Base-by-base conservation (phyloP, 92 coral and sea anemone species). In the Palythoa caribaeorum region DNA sequence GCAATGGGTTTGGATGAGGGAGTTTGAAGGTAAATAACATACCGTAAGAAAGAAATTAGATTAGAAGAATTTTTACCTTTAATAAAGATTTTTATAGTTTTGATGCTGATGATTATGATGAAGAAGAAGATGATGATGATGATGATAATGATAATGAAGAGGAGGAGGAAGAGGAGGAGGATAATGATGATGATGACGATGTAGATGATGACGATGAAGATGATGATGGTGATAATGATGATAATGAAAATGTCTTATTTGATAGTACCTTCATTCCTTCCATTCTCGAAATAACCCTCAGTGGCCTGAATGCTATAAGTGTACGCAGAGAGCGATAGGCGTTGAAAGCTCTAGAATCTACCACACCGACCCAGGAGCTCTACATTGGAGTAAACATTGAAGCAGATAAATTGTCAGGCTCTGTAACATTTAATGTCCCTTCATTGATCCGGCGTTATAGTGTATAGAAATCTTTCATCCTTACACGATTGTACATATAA, bases 191-290 rank as follows among this genome's bases (percentile, higher is more conserved):
- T 68, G 38, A 19, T 40, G 47, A 40, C 5, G 72, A 66, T 66
- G 5, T 4, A 19, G 44, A 1, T 6, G 39, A 17, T 17, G n/a
- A 0, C 11, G 7, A 17, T 47, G 17, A 76, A 6, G 59, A 66
- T 19, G 38, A 6, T 20, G 0, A 17, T 55, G n/a, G 0, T 59
- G 73, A 6, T 68, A 19, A 9, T 20, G 44, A 5, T 9, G 39
- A 2, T 9, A 76, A 9, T 19, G 8, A 28, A 28, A 28, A 28
- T 28, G 28, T 28, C 28, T 7, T 48, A 59, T 13, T 52, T 6
- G 37, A 39, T 17, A 40, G n/a, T 17, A 89, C 91, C 91, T 89
- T 89, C 79, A 89, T 75, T 38, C 91, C 91, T 38, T 83, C 88
- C 69, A 84, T 68, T 75, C 89, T 73, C 6, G 89, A 76, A 35